phyloP scores from a whole-genome alignment of 1,140 invertebrate genomes.

The Chionoecetes opilio region DNA sequence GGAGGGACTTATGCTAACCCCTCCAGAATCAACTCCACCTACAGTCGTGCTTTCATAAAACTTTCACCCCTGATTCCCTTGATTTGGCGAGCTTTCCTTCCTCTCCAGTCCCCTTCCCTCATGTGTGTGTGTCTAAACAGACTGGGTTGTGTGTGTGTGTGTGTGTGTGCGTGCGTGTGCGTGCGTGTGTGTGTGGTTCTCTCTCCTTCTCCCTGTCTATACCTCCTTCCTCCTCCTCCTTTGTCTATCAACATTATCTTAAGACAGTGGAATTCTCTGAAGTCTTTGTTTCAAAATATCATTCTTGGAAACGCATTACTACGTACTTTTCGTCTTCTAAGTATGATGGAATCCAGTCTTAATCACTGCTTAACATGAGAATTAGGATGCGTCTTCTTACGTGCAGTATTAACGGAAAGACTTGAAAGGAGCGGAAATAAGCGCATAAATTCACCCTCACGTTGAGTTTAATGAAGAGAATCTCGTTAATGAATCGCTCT shows the following conservation, averaged over 20 bases:
- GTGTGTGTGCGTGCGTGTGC: too few relatives aligned
- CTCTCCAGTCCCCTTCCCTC: neutral
- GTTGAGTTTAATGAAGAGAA: neutral
- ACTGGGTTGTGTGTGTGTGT: too few relatives aligned
- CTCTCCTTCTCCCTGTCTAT: neutral
- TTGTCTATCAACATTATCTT: constrained; percentile 20
- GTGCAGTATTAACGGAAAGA: neutral
- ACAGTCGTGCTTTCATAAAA: constrained; percentile 67
- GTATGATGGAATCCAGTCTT: neutral
- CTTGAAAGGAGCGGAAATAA: neutral
- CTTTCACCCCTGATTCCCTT: constrained; percentile 53
- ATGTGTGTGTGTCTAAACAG: neutral
- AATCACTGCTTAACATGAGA: neutral
- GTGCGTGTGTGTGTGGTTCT: too few relatives aligned
- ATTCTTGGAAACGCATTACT: neutral
- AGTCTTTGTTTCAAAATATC: neutral
- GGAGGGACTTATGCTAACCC: constrained; percentile 58
- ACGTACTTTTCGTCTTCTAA: neutral
- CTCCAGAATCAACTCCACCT: constrained; percentile 52
- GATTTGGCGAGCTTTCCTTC: constrained; percentile 38
- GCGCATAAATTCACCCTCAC: neutral
- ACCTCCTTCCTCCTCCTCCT: neutral
- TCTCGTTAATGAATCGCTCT: constrained; percentile 5
- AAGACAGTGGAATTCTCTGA: neutral
- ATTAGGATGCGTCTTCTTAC: neutral